A percentile compares a stretch with the other conserved stretches of the same genome.
These are phyloP conservation scores for Labia minor DNA, from an alignment of 2,888 invertebrate species.

Conservation along the genomic window DNA sequence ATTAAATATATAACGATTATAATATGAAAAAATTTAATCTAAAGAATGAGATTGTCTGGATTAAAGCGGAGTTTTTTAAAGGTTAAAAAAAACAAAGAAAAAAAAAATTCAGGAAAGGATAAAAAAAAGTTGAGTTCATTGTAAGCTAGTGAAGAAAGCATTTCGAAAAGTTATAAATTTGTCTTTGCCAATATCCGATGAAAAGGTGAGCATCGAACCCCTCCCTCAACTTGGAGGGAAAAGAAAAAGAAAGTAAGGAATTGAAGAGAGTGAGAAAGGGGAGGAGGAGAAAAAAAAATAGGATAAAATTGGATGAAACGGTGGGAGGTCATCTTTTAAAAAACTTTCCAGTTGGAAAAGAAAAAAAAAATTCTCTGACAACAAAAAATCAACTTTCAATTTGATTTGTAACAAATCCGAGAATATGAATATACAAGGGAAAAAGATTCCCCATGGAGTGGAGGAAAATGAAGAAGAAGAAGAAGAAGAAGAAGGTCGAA, in stretches of 20 bases:
- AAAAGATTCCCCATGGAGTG: no score
- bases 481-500: no score
- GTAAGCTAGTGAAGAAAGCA: neutral
- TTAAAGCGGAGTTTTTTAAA: no score
- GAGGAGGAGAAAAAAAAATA: no score
- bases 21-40: no score
- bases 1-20: no score
- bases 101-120: no score
- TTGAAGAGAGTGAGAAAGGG: neutral
- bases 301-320: no score
- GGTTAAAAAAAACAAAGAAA: no score
- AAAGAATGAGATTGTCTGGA: no score
- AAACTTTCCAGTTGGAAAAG: neutral
- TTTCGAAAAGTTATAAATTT: slow-evolving; percentile 13
- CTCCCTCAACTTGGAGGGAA: neutral
- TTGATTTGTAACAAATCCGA: neutral
- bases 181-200: slow-evolving; percentile 2
- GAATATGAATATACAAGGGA: neutral
- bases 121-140: neutral
- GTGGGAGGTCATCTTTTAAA: neutral
- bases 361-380: neutral
- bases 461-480: neutral
- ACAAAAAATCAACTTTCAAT: slow-evolving; percentile 5
- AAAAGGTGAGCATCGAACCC: slow-evolving; percentile 5
- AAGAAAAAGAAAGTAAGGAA: neutral